phyloP scores from a whole-genome alignment of 2,113 vertebrate species.

The Petroica traversi region DNA sequence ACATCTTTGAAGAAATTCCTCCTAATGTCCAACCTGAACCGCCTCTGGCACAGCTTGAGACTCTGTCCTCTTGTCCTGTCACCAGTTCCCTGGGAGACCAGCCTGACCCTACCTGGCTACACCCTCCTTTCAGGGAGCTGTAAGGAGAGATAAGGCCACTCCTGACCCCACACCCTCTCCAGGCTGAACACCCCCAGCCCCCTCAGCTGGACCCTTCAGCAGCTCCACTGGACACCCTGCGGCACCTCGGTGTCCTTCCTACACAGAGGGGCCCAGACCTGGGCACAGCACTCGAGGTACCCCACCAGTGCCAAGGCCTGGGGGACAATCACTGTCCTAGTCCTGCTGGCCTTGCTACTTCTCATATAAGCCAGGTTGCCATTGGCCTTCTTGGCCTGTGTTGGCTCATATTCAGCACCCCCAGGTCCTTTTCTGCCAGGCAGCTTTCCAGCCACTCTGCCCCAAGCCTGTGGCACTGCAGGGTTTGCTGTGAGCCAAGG shows the following conservation, averaged over 20 bases:
- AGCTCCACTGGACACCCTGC: background rate
- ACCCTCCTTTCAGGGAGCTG: background rate
- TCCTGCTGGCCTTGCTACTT: background rate
- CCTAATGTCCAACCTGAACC: background rate
- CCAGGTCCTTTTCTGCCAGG: background rate
- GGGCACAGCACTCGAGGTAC: accelerated
- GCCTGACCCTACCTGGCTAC: background rate
- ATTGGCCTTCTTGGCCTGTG: background rate
- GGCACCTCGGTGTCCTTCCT: background rate
- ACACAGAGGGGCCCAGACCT: background rate
- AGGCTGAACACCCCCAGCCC: background rate
- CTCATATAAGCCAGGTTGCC: background rate
- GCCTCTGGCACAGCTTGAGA: background rate
- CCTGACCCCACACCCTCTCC: background rate
- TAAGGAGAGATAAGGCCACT: background rate
- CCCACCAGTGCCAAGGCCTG: background rate
- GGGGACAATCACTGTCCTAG: background rate
- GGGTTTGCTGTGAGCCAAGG: background rate
- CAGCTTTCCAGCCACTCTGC: background rate
- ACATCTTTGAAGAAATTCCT: background rate
- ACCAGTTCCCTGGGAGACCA: background rate
- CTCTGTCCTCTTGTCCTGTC: background rate
- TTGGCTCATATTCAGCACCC: background rate
- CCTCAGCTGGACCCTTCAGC: background rate
- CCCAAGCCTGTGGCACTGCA: too few species aligned